Base-by-base conservation (phyloP, 2,888 invertebrate genomes). In the Esperia sulphurella region DNA sequence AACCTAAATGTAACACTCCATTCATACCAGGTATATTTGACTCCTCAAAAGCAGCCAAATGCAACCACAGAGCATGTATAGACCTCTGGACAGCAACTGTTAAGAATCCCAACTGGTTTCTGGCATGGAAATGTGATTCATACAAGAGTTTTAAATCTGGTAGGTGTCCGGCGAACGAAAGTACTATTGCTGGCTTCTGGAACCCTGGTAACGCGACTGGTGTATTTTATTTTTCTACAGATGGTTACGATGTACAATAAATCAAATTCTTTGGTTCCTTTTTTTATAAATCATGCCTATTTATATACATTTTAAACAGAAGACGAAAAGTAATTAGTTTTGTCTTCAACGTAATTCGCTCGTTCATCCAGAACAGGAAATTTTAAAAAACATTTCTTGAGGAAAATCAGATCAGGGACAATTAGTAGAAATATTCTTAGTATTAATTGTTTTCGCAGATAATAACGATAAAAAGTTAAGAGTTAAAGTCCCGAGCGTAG, bases 1-100 rank as follows among this genome's bases (percentile, higher is more conserved):
- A 93, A 61, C 92, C 92, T 0, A 86, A 91, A 14, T 92, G 92
- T 58, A 75, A 70, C 0, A 83, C 76, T 0, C 75, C 83, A 0
- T 55, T 79, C 1, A 59, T 88, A 28, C 86, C 87, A 8, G 77
- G 75, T 0, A 62, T 86, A 8, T 79, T 80, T 8, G 79, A 79
- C 44, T 84, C 83, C 0, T 62, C 81, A 0, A 79, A 79, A 59
- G 82, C 86, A 5, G 87, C 88, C 1, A 80, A 72, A 43, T 89
- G 88, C 51, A 83, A 71, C 48, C 88, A 89, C 47, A 80, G 77
- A 46, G 73, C 77, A 0, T 86, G 87, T 52, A 69, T 87, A 1
- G 74, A 74, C 30, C 57, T 85, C 14, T 87, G 78, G 74, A 75
- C 78, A 0, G 78, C 83, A 0, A 78, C 86, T 0, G 79, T 87